phyloP scores from a whole-genome alignment of 2,113 vertebrate species.

The Pelusios castaneus region DNA sequence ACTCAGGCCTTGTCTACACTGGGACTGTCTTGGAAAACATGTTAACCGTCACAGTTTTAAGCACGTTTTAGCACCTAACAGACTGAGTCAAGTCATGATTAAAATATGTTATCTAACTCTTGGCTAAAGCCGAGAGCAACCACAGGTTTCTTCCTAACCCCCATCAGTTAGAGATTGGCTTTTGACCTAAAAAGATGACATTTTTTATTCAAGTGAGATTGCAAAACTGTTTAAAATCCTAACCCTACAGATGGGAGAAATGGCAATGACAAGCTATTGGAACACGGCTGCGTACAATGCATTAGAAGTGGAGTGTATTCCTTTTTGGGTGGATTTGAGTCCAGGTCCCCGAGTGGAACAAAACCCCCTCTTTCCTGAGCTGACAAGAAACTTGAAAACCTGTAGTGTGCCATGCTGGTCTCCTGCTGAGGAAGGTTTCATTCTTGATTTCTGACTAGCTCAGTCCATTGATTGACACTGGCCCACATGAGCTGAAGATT shows the following conservation, averaged over 20 bases:
- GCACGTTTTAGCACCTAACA: neutral
- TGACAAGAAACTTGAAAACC: neutral
- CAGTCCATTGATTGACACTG: neutral
- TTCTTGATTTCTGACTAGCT: neutral
- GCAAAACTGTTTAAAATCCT: neutral
- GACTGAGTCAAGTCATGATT: neutral
- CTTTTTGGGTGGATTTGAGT: neutral
- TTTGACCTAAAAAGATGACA: neutral
- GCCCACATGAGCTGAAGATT: neutral
- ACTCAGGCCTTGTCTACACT: neutral
- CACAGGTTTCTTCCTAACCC: neutral
- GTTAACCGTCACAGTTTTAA: neutral
- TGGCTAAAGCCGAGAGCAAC: neutral
- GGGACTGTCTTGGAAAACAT: slow-evolving; percentile 23
- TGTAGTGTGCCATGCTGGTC: neutral
- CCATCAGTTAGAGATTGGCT: neutral
- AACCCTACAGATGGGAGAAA: neutral
- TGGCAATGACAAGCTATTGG: neutral
- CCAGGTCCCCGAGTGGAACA: neutral
- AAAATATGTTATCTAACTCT: neutral
- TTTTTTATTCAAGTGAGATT: neutral
- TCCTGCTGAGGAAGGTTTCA: neutral
- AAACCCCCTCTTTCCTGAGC: neutral
- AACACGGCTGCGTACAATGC: neutral
- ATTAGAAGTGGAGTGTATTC: neutral